A percentile compares a stretch with the other conserved stretches of the same genome.
These are phyloP conservation scores for Serranochromis macrocephalus DNA, from an alignment of 2,113 vertebrate species.

Conservation along the genomic window DNA sequence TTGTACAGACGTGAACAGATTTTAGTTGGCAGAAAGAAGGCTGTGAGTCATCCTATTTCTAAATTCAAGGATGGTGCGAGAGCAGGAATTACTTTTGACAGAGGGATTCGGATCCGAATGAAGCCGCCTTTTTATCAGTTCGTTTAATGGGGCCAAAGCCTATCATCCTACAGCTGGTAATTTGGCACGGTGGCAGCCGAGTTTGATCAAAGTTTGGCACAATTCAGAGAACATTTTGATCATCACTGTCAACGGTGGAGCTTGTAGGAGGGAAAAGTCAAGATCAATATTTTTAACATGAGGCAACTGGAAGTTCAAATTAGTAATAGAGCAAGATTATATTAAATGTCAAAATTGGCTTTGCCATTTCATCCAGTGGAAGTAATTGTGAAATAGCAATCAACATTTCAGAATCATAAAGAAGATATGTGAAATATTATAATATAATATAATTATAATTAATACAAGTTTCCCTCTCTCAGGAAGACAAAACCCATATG, in stretches of 20 bases:
- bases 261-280: not conserved
- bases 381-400: not conserved
- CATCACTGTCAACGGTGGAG: not conserved
- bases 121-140: slow-evolving; percentile 26
- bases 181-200: not conserved
- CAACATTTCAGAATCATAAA: not conserved
- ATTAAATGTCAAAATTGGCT: not conserved
- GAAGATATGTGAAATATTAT: not conserved
- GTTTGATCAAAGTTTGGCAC: slow-evolving; percentile 20
- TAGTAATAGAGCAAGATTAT: not conserved
- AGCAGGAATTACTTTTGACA: slow-evolving; percentile 27
- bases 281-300: not conserved
- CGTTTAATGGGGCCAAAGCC: slow-evolving; percentile 1
- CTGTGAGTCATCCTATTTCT: slow-evolving; percentile 30
- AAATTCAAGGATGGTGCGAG: slow-evolving; percentile 8
- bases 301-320: not conserved
- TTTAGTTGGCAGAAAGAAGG: not conserved
- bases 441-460: not conserved
- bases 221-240: slow-evolving; percentile 11
- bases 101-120: slow-evolving; percentile 1
- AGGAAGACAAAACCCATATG: not conserved
- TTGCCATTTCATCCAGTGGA: not conserved
- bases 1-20: not conserved
- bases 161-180: slow-evolving; percentile 15
- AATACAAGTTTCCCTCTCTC: not conserved